Evolutionary conservation across 2,113 vertebrate species (phyloP), one percentile per base, ranked within the genome.

Genomic region (Panthera uncia): DNA sequence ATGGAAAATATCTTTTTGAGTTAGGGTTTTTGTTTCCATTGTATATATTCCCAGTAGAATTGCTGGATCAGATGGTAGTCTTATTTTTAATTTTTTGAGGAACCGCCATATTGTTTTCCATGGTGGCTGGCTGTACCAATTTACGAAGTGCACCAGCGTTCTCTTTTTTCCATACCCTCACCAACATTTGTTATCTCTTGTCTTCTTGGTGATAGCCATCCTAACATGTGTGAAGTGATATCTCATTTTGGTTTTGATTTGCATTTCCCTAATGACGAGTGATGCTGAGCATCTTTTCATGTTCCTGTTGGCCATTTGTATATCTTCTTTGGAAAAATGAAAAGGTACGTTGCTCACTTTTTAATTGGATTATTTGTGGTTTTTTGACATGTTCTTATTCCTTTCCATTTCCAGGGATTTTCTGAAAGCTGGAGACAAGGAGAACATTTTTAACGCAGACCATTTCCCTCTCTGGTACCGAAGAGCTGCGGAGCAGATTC

Each of bases 401-500:
- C 95, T 80, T 96, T 99, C 98, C 99, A 98, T 98, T 99, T 99
- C 98, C 99, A 99, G 99, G 99, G 99, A 99, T 98, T 99, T 99
- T 98, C 98, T 99, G 99, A 99, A 99, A 97, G 99, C 99, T 95
- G 99, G 99, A 98, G 99, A 99, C 98, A 99, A 99, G 98, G 99
- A 99, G 97, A 99, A 99, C 65, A 99, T 99, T 98, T 99, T 99
- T 95, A 99, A 99, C 5, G 99, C 99, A 25, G 99, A 99, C 97
- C 99, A 99, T 98, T 99, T 99, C 88, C 99, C 99, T 63, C 99
- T 99, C 93, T 99, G 99, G 99, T 99, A 99, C 98, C 99, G 99
- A 98, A 99, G 99, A 98, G 99, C 99, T 0, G 99, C 99, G 7
- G 99, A 99, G 78, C 99, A 99, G 98, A 99, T 99, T 97, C 99